A percentile compares a stretch with the other conserved stretches of the same genome.
phyloP scores from a whole-genome alignment of 2,113 vertebrate genomes.

The Toxostoma redivivum region DNA sequence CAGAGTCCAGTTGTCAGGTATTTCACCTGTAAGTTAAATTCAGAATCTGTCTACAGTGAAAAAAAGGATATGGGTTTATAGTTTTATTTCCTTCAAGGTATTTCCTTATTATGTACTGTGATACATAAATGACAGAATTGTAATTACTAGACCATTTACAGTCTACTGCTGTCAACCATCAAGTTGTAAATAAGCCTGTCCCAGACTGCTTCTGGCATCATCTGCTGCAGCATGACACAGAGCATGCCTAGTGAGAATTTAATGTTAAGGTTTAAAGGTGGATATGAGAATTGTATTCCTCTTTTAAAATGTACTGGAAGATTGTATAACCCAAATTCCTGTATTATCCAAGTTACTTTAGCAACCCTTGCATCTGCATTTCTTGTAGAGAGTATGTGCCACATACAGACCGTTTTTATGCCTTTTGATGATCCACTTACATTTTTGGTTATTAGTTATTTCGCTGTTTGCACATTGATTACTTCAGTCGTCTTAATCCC shows the following conservation, averaged over 20 bases:
- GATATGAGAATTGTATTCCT: not conserved
- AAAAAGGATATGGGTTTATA: not conserved
- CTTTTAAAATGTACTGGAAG: not conserved
- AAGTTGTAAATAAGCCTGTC: not conserved
- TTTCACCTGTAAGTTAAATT: not conserved
- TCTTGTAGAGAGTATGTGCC: not conserved
- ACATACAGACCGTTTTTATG: not conserved
- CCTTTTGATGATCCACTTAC: not conserved
- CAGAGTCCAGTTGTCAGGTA: not conserved
- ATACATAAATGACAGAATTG: not conserved
- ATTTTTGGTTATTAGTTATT: not conserved
- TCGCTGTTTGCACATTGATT: constrained; percentile 23
- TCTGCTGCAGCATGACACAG: not conserved
- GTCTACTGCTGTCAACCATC: not conserved
- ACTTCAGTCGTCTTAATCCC: not conserved
- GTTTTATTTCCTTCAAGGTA: not conserved
- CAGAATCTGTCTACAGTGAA: not conserved
- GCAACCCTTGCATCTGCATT: not conserved
- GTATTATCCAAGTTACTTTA: not conserved
- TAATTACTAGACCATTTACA: not conserved
- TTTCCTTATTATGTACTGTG: not conserved
- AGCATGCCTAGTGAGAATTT: not conserved
- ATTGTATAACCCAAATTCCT: not conserved
- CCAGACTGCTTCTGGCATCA: not conserved
- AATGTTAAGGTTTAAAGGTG: not conserved